A percentile compares a stretch with the other conserved stretches of the same genome.
Evolutionary conservation across 2,888 invertebrate species (phyloP).

Genomic region (Macroteleia sp.): DNA sequence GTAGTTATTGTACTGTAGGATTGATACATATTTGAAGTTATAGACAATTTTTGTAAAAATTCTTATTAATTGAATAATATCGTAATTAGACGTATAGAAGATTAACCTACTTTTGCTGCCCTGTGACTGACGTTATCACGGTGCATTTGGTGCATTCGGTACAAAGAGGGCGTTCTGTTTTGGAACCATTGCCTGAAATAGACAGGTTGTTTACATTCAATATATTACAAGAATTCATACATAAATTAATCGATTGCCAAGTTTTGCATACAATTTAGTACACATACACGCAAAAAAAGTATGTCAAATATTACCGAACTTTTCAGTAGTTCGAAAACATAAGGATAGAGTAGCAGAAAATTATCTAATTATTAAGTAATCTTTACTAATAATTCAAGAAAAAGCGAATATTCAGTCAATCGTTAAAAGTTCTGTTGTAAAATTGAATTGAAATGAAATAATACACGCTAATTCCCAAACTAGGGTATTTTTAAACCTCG

Average conservation of each 20-base stretch:
- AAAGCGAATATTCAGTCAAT: too few species aligned
- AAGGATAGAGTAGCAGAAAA: too few species aligned
- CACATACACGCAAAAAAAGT: too few species aligned
- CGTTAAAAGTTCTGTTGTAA: too few species aligned
- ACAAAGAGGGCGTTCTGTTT: conserved; percentile 67
- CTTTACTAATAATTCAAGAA: too few species aligned
- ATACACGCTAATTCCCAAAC: too few species aligned
- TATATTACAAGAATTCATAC: conserved; percentile 67
- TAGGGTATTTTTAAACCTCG: too few species aligned
- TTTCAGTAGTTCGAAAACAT: too few species aligned
- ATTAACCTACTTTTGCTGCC: conserved; percentile 68
- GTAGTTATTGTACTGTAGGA: conserved; percentile 3
- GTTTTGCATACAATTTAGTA: too few species aligned
- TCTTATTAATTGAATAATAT: conserved; percentile 9
- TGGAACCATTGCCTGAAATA: conserved; percentile 69
- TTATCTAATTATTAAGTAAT: too few species aligned
- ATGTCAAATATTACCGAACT: too few species aligned
- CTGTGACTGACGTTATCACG: conserved; percentile 78
- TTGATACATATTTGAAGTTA: neutral
- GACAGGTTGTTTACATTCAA: conserved; percentile 72
- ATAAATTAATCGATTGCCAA: conserved; percentile 27
- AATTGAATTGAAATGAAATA: too few species aligned
- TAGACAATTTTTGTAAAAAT: conserved; percentile 24
- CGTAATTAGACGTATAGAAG: conserved; percentile 38
- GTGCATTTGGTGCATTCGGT: conserved; percentile 71